Evolutionary conservation across 2,113 vertebrate genomes (phyloP), one percentile per base, ranked within the genome.

Genomic region (Pseudorhombus dupliciocellatus): DNA sequence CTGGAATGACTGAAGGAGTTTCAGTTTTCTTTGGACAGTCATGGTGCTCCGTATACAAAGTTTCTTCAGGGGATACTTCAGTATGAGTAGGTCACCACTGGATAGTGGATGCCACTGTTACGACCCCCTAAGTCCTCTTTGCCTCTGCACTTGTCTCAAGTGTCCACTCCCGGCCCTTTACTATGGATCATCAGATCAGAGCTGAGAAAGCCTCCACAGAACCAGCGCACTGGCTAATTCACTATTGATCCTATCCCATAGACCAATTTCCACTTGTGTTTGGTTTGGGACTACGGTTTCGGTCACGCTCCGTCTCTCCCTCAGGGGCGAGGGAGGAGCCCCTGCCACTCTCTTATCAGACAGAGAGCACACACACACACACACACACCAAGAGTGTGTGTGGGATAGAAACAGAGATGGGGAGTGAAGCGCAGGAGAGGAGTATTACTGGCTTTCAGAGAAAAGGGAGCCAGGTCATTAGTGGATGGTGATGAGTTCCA

Each of bases 221-320:
- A 87, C 85, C 90, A 92, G 85, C 73, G 59, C 84, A 77, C 91
- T 91, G 91, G 89, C 89, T 94, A 94, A 94, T 94, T 92, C 90
- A 92, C 90, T 94, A 94, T 94, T 91, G 93, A 94, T 93, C 91
- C 86, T 71, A 73, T 68, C 53, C 86, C 84, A 84, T 77, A 66
- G 86, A 88, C 88, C 85, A 87, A 92, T 92, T 91, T 92, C 89
- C 87, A 83, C 83, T 87, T 76, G 83, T 88, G 90, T 90, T 92
- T 92, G 91, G 87, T 90, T 88, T 92, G 90, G 87, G 74, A 88
- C 89, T 90, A 84, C 84, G 83, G 91, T 91, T 89, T 90, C 86
- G 51, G 89, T 89, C 91, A 91, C 64, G 88, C 86, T 90, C 79
- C 20, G 70, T 85, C 85, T 89, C 76, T 88, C 84, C 87, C 83